Conservation (phyloP, 2,888 invertebrate species). For the Philaethria dido region DNA sequence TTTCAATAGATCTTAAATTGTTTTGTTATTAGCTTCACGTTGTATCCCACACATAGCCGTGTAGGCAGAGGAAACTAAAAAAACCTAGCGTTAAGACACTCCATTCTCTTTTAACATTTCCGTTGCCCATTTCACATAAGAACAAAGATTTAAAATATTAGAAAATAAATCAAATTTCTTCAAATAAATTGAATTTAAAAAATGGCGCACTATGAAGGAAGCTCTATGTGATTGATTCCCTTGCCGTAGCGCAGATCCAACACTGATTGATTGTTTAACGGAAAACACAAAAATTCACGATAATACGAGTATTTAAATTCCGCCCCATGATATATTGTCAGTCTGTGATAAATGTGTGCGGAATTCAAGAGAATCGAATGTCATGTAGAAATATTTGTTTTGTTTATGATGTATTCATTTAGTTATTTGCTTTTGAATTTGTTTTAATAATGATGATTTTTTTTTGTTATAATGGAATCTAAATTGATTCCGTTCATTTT, state of each 20-base stretch:
- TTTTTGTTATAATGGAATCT: too few relatives aligned
- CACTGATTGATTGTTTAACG: conserved; percentile 58
- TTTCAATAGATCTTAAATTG: too few relatives aligned
- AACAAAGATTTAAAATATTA: not conserved
- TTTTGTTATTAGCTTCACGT: too few relatives aligned
- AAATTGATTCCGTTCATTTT: too few relatives aligned
- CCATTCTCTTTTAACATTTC: too few relatives aligned
- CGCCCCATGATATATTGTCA: conserved; percentile 35
- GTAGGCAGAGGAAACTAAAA: too few relatives aligned
- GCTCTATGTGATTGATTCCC: conserved; percentile 43
- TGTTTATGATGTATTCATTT: not conserved
- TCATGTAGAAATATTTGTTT: conserved; percentile 12
- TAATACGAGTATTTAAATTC: conserved; percentile 42
- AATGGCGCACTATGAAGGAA: not conserved
- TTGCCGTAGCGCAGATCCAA: conserved; percentile 48
- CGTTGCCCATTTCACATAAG: too few relatives aligned
- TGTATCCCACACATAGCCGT: too few relatives aligned
- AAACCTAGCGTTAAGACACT: too few relatives aligned
- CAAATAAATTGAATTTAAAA: not conserved
- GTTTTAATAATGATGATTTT: too few relatives aligned
- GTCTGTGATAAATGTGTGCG: conserved; percentile 31
- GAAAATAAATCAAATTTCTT: not conserved
- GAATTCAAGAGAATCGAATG: conserved; percentile 26
- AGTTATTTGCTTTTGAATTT: too few relatives aligned
- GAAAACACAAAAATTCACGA: conserved; percentile 44